Evolutionary conservation across 2,888 invertebrate genomes (phyloP).

Genomic region (Diaperis boleti): DNA sequence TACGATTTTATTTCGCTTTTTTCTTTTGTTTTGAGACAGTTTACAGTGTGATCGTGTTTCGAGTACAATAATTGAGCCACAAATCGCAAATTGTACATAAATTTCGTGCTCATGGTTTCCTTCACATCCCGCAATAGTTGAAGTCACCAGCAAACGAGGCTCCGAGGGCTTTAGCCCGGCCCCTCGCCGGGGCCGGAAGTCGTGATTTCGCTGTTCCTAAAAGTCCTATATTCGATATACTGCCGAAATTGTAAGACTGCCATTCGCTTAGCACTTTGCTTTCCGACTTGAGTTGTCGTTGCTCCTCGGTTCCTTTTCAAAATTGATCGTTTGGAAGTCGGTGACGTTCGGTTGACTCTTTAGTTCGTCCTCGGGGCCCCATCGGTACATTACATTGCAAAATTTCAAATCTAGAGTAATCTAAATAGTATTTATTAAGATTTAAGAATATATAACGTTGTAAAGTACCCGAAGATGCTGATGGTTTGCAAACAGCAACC

Average conservation of each 20-base stretch:
- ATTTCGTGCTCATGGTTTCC: slow-evolving; percentile 60
- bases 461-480: slow-evolving; percentile 62
- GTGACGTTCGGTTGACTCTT: slow-evolving; percentile 52
- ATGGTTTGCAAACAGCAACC: slow-evolving; percentile 61
- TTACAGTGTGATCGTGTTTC: slow-evolving; percentile 55
- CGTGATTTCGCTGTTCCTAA: slow-evolving; percentile 67
- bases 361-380: slow-evolving; percentile 60
- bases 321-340: slow-evolving; percentile 65
- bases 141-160: slow-evolving; percentile 50
- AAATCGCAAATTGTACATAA: slow-evolving; percentile 56
- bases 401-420: slow-evolving; percentile 51
- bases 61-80: slow-evolving; percentile 47
- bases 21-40: slow-evolving; percentile 48
- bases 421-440: slow-evolving; percentile 61
- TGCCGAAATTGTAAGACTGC: slow-evolving; percentile 68
- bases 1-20: slow-evolving; percentile 57
- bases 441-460: slow-evolving; percentile 61
- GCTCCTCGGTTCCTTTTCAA: slow-evolving; percentile 61
- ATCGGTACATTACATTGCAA: slow-evolving; percentile 60
- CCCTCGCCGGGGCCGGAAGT: slow-evolving; percentile 58
- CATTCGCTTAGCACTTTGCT: slow-evolving; percentile 62
- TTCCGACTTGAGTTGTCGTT: slow-evolving; percentile 55
- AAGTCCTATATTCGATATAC: slow-evolving; percentile 63
- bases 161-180: slow-evolving; percentile 61
- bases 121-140: slow-evolving; percentile 63